These are phyloP conservation scores for Ceratina australensis DNA, from an alignment of 1,140 invertebrate species.

Conservation along the genomic window DNA sequence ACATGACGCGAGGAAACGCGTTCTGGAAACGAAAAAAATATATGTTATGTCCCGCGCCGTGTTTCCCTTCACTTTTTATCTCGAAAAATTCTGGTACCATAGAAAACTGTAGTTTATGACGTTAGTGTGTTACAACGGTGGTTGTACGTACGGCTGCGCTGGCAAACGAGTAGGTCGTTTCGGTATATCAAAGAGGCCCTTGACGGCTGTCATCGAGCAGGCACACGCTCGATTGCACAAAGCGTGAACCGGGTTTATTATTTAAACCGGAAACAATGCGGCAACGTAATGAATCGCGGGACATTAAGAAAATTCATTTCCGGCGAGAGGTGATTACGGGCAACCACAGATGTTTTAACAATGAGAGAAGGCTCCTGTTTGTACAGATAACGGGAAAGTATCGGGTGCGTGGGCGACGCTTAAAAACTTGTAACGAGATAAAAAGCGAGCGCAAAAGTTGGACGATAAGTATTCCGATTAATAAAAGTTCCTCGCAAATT, in stretches of 20 bases:
- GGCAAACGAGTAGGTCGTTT: neutral
- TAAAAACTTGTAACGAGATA: constrained; percentile 39
- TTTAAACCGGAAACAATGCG: neutral
- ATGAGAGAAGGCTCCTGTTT: neutral
- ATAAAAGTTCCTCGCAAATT: constrained; percentile 34
- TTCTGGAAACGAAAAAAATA: neutral
- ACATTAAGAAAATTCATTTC: neutral
- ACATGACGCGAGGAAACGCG: neutral
- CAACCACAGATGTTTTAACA: neutral
- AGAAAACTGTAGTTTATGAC: too few relatives aligned
- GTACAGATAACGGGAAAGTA: constrained; percentile 7
- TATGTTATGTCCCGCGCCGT: neutral
- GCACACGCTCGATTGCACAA: neutral
- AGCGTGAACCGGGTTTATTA: neutral
- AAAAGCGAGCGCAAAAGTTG: constrained; percentile 14
- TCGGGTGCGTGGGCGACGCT: neutral
- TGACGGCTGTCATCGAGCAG: constrained; percentile 2
- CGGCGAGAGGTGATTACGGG: neutral
- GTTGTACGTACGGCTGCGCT: neutral
- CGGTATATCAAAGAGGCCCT: constrained; percentile 17
- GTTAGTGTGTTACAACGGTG: too few relatives aligned
- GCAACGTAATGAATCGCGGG: neutral
- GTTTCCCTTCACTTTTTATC: neutral
- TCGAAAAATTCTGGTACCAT: neutral
- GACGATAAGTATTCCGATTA: constrained; percentile 34